A percentile compares a stretch with the other conserved stretches of the same genome.
These are phyloP conservation scores for Tryphoninae sp. DNA, from an alignment of 2,888 invertebrate genomes.

Conservation along the genomic window DNA sequence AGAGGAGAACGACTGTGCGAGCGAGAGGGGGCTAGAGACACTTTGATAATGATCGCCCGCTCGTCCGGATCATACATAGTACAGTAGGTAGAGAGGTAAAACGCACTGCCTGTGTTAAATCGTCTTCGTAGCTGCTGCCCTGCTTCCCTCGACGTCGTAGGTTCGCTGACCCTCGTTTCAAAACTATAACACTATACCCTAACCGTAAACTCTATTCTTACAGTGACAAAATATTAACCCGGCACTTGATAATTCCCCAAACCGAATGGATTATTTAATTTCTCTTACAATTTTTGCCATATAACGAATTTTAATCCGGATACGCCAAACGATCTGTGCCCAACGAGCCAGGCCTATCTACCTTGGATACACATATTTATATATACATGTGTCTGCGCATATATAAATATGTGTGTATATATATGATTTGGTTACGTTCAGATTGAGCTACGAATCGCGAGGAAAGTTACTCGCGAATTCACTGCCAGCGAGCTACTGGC, in stretches of 20 bases:
- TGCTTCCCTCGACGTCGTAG: constrained; percentile 58
- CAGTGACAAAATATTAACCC: neutral
- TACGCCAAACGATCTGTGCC: neutral
- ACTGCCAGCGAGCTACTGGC: constrained; percentile 79
- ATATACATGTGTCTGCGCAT: constrained; percentile 14
- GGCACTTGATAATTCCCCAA: neutral
- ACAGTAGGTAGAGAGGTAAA: constrained; percentile 38
- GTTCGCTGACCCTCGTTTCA: constrained; percentile 63
- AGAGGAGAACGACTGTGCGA: constrained; percentile 22
- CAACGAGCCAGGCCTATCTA: neutral
- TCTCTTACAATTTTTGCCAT: neutral
- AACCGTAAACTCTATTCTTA: neutral
- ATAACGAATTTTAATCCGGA: neutral
- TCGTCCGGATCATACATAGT: constrained; percentile 27
- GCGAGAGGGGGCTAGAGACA: constrained; percentile 8
- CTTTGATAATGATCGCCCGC: constrained; percentile 60
- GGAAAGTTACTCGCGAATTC: constrained; percentile 69
- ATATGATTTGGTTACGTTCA: constrained; percentile 48
- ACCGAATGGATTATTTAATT: neutral
- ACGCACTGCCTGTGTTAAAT: constrained; percentile 31
- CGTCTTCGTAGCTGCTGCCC: constrained; percentile 76
- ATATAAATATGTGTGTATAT: constrained; percentile 18
- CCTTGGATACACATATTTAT: neutral
- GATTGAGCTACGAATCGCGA: constrained; percentile 60
- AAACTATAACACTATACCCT: constrained; percentile 48